A percentile compares a stretch with the other conserved stretches of the same genome.
These are phyloP conservation scores for Peromyscus eremicus DNA, from an alignment of 2,797 vertebrate genomes.

Conservation along the genomic window DNA sequence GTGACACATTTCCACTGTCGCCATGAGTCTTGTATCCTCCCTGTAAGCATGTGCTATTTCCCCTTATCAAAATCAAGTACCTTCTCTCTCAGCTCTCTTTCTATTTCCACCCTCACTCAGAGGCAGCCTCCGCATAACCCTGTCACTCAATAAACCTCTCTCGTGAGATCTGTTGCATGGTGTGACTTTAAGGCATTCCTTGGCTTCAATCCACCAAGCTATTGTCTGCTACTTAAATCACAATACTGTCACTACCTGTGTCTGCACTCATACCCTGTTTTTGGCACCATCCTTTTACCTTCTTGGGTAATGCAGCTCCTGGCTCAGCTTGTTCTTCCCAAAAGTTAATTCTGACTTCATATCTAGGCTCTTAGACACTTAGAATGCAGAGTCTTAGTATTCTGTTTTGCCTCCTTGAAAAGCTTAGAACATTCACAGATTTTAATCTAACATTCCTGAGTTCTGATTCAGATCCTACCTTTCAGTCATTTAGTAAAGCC, in stretches of 20 bases:
- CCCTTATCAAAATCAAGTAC: too few species aligned
- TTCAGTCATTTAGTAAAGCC: not conserved
- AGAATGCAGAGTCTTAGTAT: not conserved
- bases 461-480: not conserved
- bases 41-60: too few species aligned
- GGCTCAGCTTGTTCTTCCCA: not conserved
- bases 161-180: too few species aligned
- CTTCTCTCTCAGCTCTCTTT: too few species aligned
- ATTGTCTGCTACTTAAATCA: too few species aligned
- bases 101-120: too few species aligned
- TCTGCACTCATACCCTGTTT: not conserved
- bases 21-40: too few species aligned
- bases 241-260: not conserved
- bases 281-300: not conserved
- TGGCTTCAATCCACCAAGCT: too few species aligned
- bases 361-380: not conserved
- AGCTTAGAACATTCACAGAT: not conserved
- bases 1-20: too few species aligned
- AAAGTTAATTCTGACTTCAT: slow-evolving; percentile 26
- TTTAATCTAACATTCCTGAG: not conserved
- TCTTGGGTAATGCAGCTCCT: not conserved
- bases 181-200: too few species aligned
- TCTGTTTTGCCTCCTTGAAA: slow-evolving; percentile 3
- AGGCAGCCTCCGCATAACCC: too few species aligned
- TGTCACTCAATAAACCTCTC: too few species aligned